These are phyloP conservation scores for Lepeophtheirus nordmannii DNA, from an alignment of 2,888 invertebrate genomes.

Conservation along the genomic window DNA sequence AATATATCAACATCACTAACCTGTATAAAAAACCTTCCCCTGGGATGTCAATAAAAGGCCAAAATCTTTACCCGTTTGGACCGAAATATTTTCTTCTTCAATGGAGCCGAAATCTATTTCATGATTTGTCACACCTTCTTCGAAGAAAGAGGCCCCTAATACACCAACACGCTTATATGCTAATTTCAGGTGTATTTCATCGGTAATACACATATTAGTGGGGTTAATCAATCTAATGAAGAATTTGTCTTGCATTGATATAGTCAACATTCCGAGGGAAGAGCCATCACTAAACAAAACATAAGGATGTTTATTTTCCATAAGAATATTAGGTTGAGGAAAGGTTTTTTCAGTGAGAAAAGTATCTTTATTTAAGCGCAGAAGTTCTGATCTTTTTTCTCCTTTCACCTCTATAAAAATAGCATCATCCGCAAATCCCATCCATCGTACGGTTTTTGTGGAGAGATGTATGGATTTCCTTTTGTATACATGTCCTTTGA, in stretches of 20 bases:
- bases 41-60: constrained; percentile 63
- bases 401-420: constrained; percentile 29
- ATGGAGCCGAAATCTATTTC: constrained; percentile 32
- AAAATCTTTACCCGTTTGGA: constrained; percentile 79
- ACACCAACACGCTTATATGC: constrained; percentile 63
- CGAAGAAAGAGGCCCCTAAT: constrained; percentile 53
- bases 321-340: constrained; percentile 26
- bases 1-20: not conserved
- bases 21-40: constrained; percentile 49
- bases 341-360: constrained; percentile 33
- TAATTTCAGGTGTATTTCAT: constrained; percentile 55
- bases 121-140: constrained; percentile 40
- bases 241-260: constrained; percentile 46
- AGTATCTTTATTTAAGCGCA: constrained; percentile 43
- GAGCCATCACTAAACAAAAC: constrained; percentile 61
- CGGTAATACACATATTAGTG: constrained; percentile 31
- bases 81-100: constrained; percentile 61
- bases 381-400: constrained; percentile 40
- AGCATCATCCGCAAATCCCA: not conserved
- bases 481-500: constrained; percentile 73
- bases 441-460: not conserved
- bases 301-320: constrained; percentile 35
- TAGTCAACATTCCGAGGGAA: constrained; percentile 57
- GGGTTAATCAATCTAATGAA: constrained; percentile 1
- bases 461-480: constrained; percentile 44